These are phyloP conservation scores for Crypturellus tataupa DNA, from an alignment of 2,797 vertebrate genomes.

Conservation along the genomic window DNA sequence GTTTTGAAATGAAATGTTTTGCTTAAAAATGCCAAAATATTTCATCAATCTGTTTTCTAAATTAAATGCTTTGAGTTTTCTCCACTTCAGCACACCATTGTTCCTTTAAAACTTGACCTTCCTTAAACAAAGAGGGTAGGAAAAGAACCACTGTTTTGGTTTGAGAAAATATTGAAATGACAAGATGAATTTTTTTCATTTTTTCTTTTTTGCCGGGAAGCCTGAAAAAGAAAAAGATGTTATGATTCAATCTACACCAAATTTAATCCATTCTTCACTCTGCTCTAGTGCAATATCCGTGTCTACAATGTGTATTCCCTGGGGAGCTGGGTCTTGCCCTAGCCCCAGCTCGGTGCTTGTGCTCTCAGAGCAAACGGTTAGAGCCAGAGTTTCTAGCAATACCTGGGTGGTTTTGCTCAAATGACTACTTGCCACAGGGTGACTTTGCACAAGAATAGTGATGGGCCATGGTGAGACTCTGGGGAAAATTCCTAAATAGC, in stretches of 20 bases:
- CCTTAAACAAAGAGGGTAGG: background rate
- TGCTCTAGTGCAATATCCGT: conserved; percentile 6
- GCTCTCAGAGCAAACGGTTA: accelerated
- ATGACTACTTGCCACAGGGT: accelerated
- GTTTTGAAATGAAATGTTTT: conserved; percentile 42
- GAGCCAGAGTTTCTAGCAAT: background rate
- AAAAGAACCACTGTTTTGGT: background rate
- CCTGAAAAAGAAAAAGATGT: background rate
- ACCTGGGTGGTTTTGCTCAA: background rate
- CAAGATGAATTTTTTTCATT: conserved; percentile 54
- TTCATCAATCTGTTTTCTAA: conserved; percentile 34
- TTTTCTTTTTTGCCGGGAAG: conserved; percentile 7
- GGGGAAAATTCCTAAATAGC: background rate
- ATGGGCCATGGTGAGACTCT: accelerated
- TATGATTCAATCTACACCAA: background rate
- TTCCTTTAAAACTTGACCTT: background rate
- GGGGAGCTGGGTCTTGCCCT: accelerated
- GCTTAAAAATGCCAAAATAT: conserved; percentile 40
- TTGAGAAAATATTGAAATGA: background rate
- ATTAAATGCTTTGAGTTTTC: conserved; percentile 52
- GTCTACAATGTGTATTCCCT: background rate
- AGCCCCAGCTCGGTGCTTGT: background rate
- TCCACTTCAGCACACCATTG: conserved; percentile 15
- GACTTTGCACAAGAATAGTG: background rate
- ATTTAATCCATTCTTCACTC: conserved; percentile 38